Conservation (phyloP, 2,888 invertebrate genomes). For the Incurvaria masculella region DNA sequence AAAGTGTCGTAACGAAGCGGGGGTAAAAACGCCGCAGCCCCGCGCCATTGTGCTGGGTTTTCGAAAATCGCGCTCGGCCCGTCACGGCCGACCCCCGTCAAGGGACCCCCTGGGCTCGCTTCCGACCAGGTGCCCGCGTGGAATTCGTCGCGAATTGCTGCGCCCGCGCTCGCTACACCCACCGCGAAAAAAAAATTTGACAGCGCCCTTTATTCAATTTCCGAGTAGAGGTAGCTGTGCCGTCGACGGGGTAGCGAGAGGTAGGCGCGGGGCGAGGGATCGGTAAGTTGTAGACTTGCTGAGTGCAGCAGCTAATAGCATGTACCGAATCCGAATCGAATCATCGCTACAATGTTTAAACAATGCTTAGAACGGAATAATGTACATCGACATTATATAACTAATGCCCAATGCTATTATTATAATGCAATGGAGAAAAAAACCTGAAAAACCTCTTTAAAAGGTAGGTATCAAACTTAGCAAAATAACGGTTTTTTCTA, state of each 20-base stretch:
- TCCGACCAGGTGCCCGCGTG: conserved; percentile 55
- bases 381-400: no score
- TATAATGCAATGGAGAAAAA: no score
- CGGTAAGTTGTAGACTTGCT: no score
- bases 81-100: conserved; percentile 42
- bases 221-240: neutral
- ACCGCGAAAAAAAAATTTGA: neutral
- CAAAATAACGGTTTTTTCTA: no score
- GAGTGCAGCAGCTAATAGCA: no score
- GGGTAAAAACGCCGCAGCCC: neutral
- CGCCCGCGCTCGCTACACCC: conserved; percentile 16
- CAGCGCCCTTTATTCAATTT: neutral
- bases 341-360: no score
- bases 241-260: neutral
- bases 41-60: conserved; percentile 24
- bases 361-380: no score
- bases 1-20: neutral
- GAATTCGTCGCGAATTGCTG: conserved; percentile 37
- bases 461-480: no score
- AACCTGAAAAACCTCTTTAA: no score
- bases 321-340: no score
- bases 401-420: no score
- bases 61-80: conserved; percentile 30
- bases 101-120: conserved; percentile 49
- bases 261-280: neutral